phyloP scores from a whole-genome alignment of 2,888 invertebrate genomes.

The Stictocephala bisonia region DNA sequence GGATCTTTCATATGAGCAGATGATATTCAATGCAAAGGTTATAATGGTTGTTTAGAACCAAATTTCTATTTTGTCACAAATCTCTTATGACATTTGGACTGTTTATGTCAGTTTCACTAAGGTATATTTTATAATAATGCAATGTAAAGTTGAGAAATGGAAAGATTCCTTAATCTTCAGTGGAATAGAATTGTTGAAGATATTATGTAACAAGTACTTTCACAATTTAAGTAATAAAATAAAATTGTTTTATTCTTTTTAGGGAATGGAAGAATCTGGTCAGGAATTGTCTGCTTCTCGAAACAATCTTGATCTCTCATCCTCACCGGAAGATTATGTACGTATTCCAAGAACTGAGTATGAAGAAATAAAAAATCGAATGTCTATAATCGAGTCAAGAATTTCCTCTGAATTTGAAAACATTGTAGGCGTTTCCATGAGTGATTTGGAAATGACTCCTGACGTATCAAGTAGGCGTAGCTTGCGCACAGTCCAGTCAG shows the following conservation, averaged over 20 bases:
- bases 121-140: too few relatives aligned
- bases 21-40: too few relatives aligned
- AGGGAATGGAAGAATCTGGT: conserved; percentile 32
- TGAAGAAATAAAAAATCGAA: conserved; percentile 80
- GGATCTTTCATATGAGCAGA: too few relatives aligned
- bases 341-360: conserved; percentile 80
- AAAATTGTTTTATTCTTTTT: background rate
- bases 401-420: conserved; percentile 75
- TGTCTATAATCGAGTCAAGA: conserved; percentile 77
- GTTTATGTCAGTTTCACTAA: too few relatives aligned
- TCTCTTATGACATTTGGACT: too few relatives aligned
- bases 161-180: too few relatives aligned
- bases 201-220: too few relatives aligned
- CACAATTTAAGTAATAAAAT: too few relatives aligned
- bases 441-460: conserved; percentile 59
- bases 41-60: too few relatives aligned
- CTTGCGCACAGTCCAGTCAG: conserved; percentile 70
- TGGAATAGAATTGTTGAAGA: too few relatives aligned
- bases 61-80: too few relatives aligned
- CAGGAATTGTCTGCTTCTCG: conserved; percentile 9
- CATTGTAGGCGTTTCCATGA: conserved; percentile 60
- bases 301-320: conserved; percentile 16
- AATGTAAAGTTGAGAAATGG: too few relatives aligned
- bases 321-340: conserved; percentile 71
- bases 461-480: conserved; percentile 40